Evolutionary conservation across 2,888 invertebrate species (phyloP), one percentile per base, ranked within the genome.

Genomic region (Noctua janthina): DNA sequence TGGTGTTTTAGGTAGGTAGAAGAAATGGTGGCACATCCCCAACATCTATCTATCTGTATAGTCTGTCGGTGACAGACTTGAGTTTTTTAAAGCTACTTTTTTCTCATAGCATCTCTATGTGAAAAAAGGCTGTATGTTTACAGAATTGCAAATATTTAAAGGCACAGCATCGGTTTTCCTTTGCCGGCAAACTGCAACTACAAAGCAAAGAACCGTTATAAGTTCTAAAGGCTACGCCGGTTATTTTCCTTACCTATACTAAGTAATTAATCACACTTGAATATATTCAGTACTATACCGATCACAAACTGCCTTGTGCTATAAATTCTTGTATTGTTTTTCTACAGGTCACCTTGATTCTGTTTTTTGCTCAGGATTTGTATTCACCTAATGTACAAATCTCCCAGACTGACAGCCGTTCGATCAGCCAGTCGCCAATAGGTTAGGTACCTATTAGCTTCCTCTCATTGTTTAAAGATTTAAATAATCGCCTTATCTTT

Each of bases 391-490:
- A 51, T 72, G 89, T 83, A 49, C 68, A 68, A 43, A 75, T 79
- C 77, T 84, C 75, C 0, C 1, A 13, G 59, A 59, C 62, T 77
- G 88, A 84, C 90, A 79, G 74, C 17, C 72, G 39, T 85, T 85
- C 82, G 64, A 83, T 90, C 84, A 83, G 70, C 11, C 72, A 62
- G 76, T 74, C 70, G 59, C 39, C 66, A 69, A 73, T 81, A 35
- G 49, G 20, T 82, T 81, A n/a, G 49, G 20, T 82, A 29, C 7
- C 11, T 39, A 71, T 29, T 29, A 54, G 70, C 69, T 78, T 86
- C 85, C 83, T 86, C 74, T 82, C 75, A 83, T 89, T 89, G 87
- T 87, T 84, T 83, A 39, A 70, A 64, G 74, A 81, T 79, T 82
- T 74, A n/a, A 77, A 78, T 78, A 83, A 83, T 76, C 66, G 49